A percentile compares a stretch with the other conserved stretches of the same genome.
Conservation (phyloP, 2,888 invertebrate species). For the Tetheella fluctuosa region DNA sequence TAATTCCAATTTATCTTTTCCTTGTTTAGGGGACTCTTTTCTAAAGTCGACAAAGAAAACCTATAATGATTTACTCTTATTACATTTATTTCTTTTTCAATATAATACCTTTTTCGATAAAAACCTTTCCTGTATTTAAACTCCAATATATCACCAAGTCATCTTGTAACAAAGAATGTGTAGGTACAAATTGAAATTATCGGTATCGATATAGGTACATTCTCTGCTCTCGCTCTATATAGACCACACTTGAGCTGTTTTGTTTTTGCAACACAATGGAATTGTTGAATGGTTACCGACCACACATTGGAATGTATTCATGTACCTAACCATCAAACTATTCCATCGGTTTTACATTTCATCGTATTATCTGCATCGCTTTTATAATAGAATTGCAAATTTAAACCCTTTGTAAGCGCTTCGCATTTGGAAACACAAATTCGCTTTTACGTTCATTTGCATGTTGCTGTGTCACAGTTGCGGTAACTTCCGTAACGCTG, state of each 20-base stretch:
- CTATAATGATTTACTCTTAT: background rate
- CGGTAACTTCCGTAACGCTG: slow-evolving; percentile 68
- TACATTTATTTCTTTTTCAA: background rate
- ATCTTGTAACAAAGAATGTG: too few relatives aligned
- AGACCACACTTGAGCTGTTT: background rate
- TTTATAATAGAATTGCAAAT: slow-evolving; percentile 83
- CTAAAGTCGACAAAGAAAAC: background rate
- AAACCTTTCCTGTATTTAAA: background rate
- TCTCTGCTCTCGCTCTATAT: background rate
- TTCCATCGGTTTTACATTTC: slow-evolving; percentile 71
- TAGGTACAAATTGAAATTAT: too few relatives aligned
- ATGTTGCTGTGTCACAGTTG: slow-evolving; percentile 70
- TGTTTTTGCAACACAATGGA: slow-evolving; percentile 7
- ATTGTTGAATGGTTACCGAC: slow-evolving; percentile 16
- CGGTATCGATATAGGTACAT: background rate
- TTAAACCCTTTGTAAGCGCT: slow-evolving; percentile 82
- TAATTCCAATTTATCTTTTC: slow-evolving; percentile 14
- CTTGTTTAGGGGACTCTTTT: slow-evolving; percentile 21
- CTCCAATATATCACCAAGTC: too few relatives aligned
- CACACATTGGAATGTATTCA: slow-evolving; percentile 33
- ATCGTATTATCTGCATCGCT: slow-evolving; percentile 75
- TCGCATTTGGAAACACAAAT: slow-evolving; percentile 80
- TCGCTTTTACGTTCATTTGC: slow-evolving; percentile 82
- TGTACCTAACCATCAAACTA: slow-evolving; percentile 49
- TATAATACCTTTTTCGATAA: background rate